Evolutionary conservation across 2,113 vertebrate species (phyloP), one percentile per base, ranked within the genome.

Genomic region (Melanocharis versteri): DNA sequence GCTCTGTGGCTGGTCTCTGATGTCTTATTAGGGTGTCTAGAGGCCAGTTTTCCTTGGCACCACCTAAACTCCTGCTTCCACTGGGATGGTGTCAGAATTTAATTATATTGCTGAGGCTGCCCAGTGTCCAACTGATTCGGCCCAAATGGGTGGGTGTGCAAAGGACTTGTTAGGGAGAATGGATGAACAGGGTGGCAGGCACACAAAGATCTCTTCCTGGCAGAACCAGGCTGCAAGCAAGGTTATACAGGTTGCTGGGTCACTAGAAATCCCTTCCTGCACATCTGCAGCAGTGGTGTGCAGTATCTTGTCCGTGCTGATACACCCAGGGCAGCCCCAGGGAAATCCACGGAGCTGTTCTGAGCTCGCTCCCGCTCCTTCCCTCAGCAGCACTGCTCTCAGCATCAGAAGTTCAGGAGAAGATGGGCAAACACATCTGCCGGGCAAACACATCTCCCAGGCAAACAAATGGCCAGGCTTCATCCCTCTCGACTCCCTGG

Each of bases 401-500:
- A 56, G 47, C 77, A 75, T 60, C 75, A 94, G 61, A 71, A 88
- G 54, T 65, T 65, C 61, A 42, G 83, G 35, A 83, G 50, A 90
- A 61, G 57, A 61, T 30, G 35, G 48, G 35, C 50, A 66, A 57
- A 61, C 0, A 1, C 19, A 4, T 68, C 62, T 93, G 31, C 37
- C 81, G 65, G 47, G 42, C 37, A 81, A 83, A 77, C 31, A 85
- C 19, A 4, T 68, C 62, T 93, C 28, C 37, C 81, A 69, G 47
- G 42, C 37, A 81, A 83, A 77, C 31, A 85, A 91, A 71, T 26
- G 18, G 21, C 35, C 6, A 62, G 3, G 16, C 42, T 75, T 53
- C 10, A 2, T 81, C 53, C 20, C n/a, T 57, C 62, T 40, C 0
- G 0, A 28, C 0, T 5, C 64, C 62, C 47, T 87, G 42, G 16